Base-by-base conservation (phyloP, 2,113 vertebrate species). In the Atrichornis clamosus region DNA sequence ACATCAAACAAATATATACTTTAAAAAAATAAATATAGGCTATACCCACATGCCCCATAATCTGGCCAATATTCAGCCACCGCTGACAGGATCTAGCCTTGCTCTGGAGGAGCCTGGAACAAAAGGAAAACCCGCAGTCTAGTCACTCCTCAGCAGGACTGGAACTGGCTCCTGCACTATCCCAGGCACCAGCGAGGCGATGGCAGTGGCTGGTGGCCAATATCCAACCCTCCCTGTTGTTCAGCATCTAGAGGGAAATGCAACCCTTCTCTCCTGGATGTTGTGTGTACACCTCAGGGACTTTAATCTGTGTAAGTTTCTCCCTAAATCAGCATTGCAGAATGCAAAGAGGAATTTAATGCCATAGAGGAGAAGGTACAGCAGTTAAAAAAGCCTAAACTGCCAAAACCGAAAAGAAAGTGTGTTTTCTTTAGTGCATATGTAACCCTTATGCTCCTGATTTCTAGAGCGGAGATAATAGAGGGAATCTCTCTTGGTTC, bases 1-100 rank as follows among this genome's bases (percentile, higher is more conserved):
- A 97, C 93, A 96, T 96, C 96, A 95, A 93, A 95, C 87, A 96
- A 95, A 91, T 90, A 91, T 50, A 93, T 87, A 89, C 69, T 96
- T 93, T 0, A 94, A 93, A 92, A 84, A 90, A 89, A 95, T 73
- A 96, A 93, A 95, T 92, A 89, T 24, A 83, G 67, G 76, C 93
- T 95, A 59, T 95, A 96, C 93, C 88, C 95, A 67, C 93, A 96
- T 96, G 93, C 90, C 93, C 95, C 76, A 35, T 59, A 86, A 92
- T 96, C 82, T 96, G 79, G 87, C 95, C 92, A 89, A 46, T 81
- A 70, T 97, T 96, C 93, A 95, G 68, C 72, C 81, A 93, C 95
- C 0, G 0, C 87, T 93, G 90, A 75, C 72, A 72, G 87, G 50
- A 80, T 95, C 85, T 90, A 83, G 46, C 67, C 39, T 91, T 93